A percentile compares a stretch with the other conserved stretches of the same genome.
Evolutionary conservation across 2,113 vertebrate genomes (phyloP).

Genomic region (Charina bottae): DNA sequence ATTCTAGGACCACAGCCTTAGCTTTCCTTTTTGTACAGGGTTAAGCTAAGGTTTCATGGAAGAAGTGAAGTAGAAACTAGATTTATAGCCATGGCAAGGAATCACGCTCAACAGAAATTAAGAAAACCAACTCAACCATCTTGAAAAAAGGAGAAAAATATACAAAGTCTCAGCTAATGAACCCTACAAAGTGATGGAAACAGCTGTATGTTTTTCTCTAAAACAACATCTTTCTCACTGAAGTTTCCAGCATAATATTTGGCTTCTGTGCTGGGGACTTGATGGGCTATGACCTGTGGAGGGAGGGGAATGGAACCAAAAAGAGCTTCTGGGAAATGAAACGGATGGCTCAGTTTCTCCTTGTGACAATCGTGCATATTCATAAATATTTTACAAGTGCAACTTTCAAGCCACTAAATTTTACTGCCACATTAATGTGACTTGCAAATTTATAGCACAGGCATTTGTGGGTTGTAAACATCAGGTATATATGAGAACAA

Average conservation of each 20-base stretch:
- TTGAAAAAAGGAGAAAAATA: constrained; percentile 30
- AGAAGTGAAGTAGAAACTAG: constrained; percentile 27
- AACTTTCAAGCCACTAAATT: constrained; percentile 75
- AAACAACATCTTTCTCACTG: constrained; percentile 19
- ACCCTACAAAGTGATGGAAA: constrained; percentile 5
- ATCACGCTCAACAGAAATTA: constrained; percentile 41
- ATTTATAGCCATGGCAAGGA: constrained; percentile 45
- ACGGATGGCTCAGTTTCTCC: constrained; percentile 72
- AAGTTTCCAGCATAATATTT: constrained; percentile 59
- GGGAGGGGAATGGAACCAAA: constrained; percentile 50
- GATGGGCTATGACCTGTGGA: constrained; percentile 43
- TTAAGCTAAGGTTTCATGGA: neutral
- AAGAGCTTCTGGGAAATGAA: constrained; percentile 51
- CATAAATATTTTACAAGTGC: constrained; percentile 81
- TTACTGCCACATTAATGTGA: constrained; percentile 74
- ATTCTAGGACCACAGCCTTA: neutral
- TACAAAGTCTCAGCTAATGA: constrained; percentile 16
- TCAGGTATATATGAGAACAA: constrained; percentile 55
- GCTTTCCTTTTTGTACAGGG: neutral
- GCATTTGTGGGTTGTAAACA: constrained; percentile 65
- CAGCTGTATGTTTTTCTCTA: constrained; percentile 30
- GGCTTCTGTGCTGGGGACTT: constrained; percentile 57
- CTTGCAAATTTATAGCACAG: constrained; percentile 72
- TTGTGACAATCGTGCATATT: constrained; percentile 71
- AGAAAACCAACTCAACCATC: constrained; percentile 10